Conservation (phyloP, 2,113 vertebrate species). For the Lates calcarifer region DNA sequence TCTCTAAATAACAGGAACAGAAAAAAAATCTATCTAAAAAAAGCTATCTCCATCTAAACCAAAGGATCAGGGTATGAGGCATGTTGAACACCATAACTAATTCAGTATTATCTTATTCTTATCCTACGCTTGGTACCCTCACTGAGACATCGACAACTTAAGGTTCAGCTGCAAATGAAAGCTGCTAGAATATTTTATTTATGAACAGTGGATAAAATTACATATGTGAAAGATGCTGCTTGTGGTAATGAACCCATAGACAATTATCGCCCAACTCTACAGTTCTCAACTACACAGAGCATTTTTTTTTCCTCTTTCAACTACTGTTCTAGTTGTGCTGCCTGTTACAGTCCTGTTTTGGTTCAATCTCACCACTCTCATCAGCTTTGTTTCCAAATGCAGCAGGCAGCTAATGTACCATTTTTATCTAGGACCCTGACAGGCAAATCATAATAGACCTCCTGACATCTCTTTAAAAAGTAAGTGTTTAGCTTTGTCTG, state of each 20-base stretch:
- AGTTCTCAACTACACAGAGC: not conserved
- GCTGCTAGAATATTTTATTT: not conserved
- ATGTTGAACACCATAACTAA: not conserved
- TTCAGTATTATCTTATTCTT: too few relatives aligned
- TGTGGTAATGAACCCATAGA: not conserved
- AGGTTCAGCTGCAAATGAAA: not conserved
- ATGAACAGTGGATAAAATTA: not conserved
- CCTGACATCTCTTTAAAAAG: too few relatives aligned
- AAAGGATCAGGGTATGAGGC: not conserved
- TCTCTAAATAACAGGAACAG: not conserved
- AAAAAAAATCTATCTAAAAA: not conserved
- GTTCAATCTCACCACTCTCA: not conserved
- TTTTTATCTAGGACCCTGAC: not conserved
- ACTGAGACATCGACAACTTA: not conserved
- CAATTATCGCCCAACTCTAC: not conserved
- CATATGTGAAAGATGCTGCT: not conserved
- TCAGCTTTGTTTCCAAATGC: not conserved
- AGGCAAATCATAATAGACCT: not conserved
- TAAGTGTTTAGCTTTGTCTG: too few relatives aligned
- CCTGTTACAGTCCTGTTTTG: not conserved
- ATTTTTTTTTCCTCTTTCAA: not conserved
- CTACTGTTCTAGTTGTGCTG: not conserved
- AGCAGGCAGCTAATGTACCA: not conserved
- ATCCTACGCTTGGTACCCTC: too few relatives aligned
- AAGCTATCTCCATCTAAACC: not conserved